phyloP scores from a whole-genome alignment of 2,888 invertebrate species.

The Allophyes oxyacanthae region DNA sequence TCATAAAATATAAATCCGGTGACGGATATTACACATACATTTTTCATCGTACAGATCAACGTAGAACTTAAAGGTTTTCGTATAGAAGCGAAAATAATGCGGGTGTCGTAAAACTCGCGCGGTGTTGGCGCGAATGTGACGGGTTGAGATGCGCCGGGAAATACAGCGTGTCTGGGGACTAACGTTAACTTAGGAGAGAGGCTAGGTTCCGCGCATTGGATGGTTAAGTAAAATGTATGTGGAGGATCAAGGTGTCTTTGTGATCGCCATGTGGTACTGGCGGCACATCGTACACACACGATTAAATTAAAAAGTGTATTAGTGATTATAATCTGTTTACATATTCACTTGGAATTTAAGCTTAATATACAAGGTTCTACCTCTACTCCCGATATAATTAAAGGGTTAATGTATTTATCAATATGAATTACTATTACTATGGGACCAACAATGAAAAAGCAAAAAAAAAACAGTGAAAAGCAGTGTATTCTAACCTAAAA shows the following conservation, averaged over 20 bases:
- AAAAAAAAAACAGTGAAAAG: no score
- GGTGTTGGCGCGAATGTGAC: slow-evolving; percentile 10
- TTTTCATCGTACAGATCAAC: slow-evolving; percentile 52
- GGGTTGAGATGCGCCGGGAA: slow-evolving; percentile 40
- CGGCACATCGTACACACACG: neutral
- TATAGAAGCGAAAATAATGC: slow-evolving; percentile 50
- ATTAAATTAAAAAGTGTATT: no score
- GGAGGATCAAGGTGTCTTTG: no score
- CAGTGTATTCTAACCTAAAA: neutral
- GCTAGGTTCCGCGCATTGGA: slow-evolving; percentile 16
- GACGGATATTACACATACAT: slow-evolving; percentile 52
- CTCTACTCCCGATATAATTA: no score
- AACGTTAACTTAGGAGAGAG: slow-evolving; percentile 40
- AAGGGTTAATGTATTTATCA: no score
- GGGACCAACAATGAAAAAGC: no score
- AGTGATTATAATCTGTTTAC: no score
- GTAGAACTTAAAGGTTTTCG: slow-evolving; percentile 48
- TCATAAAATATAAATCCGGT: slow-evolving; percentile 46
- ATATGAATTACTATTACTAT: no score
- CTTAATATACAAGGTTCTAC: no score
- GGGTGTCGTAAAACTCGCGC: slow-evolving; percentile 44
- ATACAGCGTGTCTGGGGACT: slow-evolving; percentile 33
- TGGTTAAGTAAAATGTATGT: slow-evolving; percentile 38
- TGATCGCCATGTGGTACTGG: no score
- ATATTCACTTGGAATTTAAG: no score